Percentiles rank a stretch among this genome's conserved stretches.
phyloP scores from a whole-genome alignment of 2,113 vertebrate genomes.

The Lagopus muta region DNA sequence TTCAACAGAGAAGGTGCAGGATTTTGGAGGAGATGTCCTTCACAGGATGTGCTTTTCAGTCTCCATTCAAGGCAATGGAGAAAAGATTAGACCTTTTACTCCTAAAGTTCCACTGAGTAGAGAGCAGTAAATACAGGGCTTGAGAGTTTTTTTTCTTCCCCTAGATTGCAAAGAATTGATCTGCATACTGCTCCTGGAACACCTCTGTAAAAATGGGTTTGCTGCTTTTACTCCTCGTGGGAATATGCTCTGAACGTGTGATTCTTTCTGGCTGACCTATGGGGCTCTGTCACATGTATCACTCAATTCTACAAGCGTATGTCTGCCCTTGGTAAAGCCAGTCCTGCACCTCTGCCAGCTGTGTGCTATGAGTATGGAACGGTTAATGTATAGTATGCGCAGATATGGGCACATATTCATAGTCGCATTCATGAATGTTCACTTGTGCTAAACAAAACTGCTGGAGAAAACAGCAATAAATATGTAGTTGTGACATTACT shows the following conservation, averaged over 20 bases:
- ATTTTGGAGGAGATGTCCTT: background rate
- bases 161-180: background rate
- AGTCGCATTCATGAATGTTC: background rate
- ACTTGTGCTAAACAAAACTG: background rate
- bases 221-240: background rate
- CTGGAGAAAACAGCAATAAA: background rate
- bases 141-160: background rate
- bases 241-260: background rate
- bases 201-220: background rate
- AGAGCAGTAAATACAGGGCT: background rate
- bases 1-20: background rate
- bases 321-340: background rate
- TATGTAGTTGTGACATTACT: background rate
- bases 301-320: background rate
- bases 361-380: fast-evolving
- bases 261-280: background rate
- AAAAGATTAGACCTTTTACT: background rate
- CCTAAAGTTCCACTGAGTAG: background rate
- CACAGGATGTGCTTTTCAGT: background rate
- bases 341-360: background rate
- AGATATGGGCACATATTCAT: fast-evolving
- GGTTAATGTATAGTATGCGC: fast-evolving
- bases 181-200: background rate
- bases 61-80: background rate
- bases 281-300: background rate